phyloP scores from a whole-genome alignment of 2,113 vertebrate genomes.

The Oenanthe oenanthe region DNA sequence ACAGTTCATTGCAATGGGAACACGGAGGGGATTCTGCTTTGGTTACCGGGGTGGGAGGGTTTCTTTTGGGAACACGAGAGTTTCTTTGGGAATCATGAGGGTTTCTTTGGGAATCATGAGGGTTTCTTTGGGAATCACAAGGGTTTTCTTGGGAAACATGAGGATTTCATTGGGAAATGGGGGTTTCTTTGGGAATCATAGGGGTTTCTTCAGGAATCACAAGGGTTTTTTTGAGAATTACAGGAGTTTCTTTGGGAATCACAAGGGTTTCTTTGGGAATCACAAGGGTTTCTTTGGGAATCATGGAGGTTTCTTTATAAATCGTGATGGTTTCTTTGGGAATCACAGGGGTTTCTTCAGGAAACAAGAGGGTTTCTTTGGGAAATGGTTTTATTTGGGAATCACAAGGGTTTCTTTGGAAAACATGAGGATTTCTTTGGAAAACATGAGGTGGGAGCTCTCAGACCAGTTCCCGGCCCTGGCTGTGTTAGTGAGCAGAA shows the following conservation, averaged over 20 bases:
- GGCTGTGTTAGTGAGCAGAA: not conserved
- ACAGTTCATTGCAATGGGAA: not conserved
- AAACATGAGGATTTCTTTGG: not conserved
- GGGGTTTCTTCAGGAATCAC: not conserved
- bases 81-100: not conserved
- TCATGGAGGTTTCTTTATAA: not conserved
- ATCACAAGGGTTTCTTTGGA: not conserved
- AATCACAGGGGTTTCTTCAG: fast-evolving
- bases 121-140: fast-evolving
- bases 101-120: not conserved
- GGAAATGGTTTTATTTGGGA: not conserved
- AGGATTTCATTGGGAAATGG: fast-evolving
- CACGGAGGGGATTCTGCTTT: not conserved
- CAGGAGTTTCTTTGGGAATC: not conserved
- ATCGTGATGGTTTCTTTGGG: not conserved
- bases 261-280: fast-evolving
- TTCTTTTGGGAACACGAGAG: not conserved
- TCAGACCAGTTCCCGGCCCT: fast-evolving
- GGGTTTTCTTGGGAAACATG: fast-evolving
- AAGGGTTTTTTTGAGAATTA: not conserved
- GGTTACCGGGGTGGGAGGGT: not conserved
- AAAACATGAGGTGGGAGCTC: fast-evolving
- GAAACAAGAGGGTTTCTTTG: fast-evolving
- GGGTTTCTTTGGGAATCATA: fast-evolving
- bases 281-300: fast-evolving